Percentiles rank a stretch among this genome's conserved stretches.
Evolutionary conservation across 2,888 invertebrate genomes (phyloP).

Genomic region (Tridacna crocea): DNA sequence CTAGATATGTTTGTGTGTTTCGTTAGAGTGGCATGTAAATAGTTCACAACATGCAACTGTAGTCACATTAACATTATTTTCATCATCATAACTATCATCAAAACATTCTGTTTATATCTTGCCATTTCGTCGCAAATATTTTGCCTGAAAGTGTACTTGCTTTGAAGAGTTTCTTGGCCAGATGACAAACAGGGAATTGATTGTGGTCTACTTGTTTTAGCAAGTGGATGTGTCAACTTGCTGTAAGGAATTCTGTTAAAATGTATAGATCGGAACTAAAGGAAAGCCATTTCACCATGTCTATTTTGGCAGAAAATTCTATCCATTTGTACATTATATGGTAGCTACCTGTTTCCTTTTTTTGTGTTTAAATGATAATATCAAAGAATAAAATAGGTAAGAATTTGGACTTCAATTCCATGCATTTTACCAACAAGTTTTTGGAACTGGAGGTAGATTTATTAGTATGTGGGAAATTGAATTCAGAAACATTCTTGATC

Average conservation of each 20-base stretch:
- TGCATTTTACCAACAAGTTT: no score
- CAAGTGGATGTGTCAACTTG: neutral
- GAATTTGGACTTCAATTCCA: no score
- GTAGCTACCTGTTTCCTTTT: no score
- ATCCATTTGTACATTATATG: no score
- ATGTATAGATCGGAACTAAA: no score
- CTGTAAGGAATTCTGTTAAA: neutral
- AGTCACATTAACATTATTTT: conserved; percentile 15
- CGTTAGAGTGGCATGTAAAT: conserved; percentile 22
- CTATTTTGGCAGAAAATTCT: no score
- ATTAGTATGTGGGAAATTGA: no score
- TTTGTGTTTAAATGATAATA: no score
- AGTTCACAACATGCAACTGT: conserved; percentile 19
- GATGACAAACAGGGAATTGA: conserved; percentile 54
- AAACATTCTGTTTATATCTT: neutral
- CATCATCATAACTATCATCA: neutral
- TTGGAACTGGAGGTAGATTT: no score
- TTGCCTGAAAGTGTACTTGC: conserved; percentile 68
- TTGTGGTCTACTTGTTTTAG: conserved; percentile 10
- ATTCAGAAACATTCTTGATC: no score
- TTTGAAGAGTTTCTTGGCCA: conserved; percentile 54
- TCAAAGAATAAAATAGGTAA: no score
- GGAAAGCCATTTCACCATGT: no score
- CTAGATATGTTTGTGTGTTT: conserved; percentile 7
- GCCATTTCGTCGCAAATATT: conserved; percentile 2